A percentile compares a stretch with the other conserved stretches of the same genome.
Conservation (phyloP, 2,888 invertebrate genomes). For the Drosophila robusta region DNA sequence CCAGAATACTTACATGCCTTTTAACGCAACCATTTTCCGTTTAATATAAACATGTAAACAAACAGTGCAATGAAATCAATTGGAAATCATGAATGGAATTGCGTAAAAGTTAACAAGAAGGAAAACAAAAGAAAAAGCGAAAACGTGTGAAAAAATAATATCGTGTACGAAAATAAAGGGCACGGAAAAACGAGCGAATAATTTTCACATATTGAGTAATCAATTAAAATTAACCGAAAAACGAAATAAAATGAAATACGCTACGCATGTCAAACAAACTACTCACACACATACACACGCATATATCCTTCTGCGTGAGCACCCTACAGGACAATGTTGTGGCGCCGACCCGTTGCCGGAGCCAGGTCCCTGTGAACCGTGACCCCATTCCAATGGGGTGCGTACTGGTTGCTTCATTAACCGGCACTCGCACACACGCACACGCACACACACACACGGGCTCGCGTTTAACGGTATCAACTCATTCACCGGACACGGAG, state of each 20-base stretch:
- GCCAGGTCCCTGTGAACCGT: conserved; percentile 35
- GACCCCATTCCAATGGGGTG: conserved; percentile 79
- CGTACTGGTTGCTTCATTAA: conserved; percentile 74
- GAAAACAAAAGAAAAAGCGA: conserved; percentile 59
- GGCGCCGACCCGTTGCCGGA: conserved; percentile 19
- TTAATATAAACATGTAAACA: conserved; percentile 29
- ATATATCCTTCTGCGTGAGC: conserved; percentile 12
- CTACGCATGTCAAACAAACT: conserved; percentile 56
- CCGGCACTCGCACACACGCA: conserved; percentile 39
- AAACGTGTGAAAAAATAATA: conserved; percentile 54
- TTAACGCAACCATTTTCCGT: conserved; percentile 8
- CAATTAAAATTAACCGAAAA: conserved; percentile 82
- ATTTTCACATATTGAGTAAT: conserved; percentile 75
- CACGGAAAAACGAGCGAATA: conserved; percentile 50
- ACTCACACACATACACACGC: conserved; percentile 25
- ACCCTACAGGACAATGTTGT: conserved; percentile 47
- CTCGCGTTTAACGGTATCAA: conserved; percentile 24
- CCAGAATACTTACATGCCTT: conserved; percentile 31
- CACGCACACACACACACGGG: conserved; percentile 16
- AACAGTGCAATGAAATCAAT: conserved; percentile 48
- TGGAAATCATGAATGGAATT: conserved; percentile 70
- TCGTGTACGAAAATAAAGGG: conserved; percentile 30
- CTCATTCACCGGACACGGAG: conserved; percentile 55
- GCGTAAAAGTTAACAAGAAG: conserved; percentile 34
- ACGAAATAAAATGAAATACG: conserved; percentile 62